Evolutionary conservation across 2,113 vertebrate genomes (phyloP), one percentile per base, ranked within the genome.

Genomic region (Oxyura jamaicensis): DNA sequence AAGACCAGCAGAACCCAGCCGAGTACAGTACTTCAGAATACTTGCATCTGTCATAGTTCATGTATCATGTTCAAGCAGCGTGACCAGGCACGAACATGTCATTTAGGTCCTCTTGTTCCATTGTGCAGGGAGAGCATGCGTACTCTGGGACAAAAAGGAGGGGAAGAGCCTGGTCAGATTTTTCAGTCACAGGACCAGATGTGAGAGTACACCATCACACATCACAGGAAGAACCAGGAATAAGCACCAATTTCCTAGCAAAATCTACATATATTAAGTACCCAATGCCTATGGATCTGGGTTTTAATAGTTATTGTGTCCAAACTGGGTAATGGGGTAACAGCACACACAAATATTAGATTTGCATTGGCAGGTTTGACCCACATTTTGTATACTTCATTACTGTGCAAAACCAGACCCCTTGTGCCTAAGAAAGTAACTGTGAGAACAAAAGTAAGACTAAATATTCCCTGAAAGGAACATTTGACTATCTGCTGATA

Each of bases 361-460:
- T 91, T 66, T 85, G 55, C 71, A 91, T 11, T 58, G 39, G 53
- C n/a, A 58, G 9, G 18, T 62, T 68, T 75, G 53, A 73, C 26
- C 44, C 23, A 65, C 6, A 25, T n/a, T 93, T 59, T 74, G 41
- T 26, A 68, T 15, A 81, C 13, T 48, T 83, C 21, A 39, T 44
- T 36, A 67, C 55, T 78, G 71, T 19, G 31, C 69, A 86, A 87
- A 89, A 59, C 3, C 63, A 79, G 33, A 21, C 8, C 11, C 7
- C 55, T 33, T 65, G 36, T 67, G 46, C 15, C 39, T 56, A 88
- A 21, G 33, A 76, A 76, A 69, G 22, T 74, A 93, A 90, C 44
- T 10, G 14, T 16, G 59, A 90, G n/a, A 42, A 85, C 68, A 29
- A n/a, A 72, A 26, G 0, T 0, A 31, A 85, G 10, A 74, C 13